phyloP scores from a whole-genome alignment of 2,888 invertebrate genomes.

The Noctua comes region DNA sequence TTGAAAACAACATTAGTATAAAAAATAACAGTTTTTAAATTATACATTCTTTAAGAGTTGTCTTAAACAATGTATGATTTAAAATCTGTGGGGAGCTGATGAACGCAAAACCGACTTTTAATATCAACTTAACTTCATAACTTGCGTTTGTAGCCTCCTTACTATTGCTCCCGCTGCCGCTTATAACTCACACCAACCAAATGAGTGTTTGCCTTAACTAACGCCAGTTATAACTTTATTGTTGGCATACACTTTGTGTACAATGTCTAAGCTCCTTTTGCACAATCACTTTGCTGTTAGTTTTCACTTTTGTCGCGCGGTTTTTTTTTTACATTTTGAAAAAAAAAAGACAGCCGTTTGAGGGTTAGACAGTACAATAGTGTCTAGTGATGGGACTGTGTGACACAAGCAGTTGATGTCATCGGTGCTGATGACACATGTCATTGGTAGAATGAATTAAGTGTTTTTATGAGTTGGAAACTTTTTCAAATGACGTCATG shows the following conservation, averaged over 20 bases:
- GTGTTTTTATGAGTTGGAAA: slow-evolving; percentile 17
- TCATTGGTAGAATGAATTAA: not conserved
- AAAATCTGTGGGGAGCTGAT: not conserved
- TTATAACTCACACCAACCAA: slow-evolving; percentile 63
- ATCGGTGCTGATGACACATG: slow-evolving; percentile 23
- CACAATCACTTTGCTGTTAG: slow-evolving; percentile 54
- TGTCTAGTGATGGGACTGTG: slow-evolving; percentile 14
- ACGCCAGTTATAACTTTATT: slow-evolving; percentile 83
- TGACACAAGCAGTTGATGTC: slow-evolving; percentile 12
- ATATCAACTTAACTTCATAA: not conserved
- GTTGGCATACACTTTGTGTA: slow-evolving; percentile 78
- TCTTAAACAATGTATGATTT: too few species aligned
- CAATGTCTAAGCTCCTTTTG: slow-evolving; percentile 73
- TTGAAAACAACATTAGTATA: too few species aligned
- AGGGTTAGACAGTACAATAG: slow-evolving; percentile 21
- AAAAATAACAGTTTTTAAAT: too few species aligned
- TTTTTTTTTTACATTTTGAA: slow-evolving; percentile 18
- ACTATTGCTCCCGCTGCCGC: slow-evolving; percentile 63
- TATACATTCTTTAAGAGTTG: too few species aligned
- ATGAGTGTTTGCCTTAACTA: slow-evolving; percentile 78
- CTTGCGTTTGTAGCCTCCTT: not conserved
- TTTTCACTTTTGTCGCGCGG: slow-evolving; percentile 55
- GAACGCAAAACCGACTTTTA: not conserved
- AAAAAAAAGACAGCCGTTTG: slow-evolving; percentile 11
- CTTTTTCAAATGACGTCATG: slow-evolving; percentile 5